A percentile compares a stretch with the other conserved stretches of the same genome.
These are phyloP conservation scores for Monoplex corrugatus DNA, from an alignment of 2,888 invertebrate species.

Conservation along the genomic window DNA sequence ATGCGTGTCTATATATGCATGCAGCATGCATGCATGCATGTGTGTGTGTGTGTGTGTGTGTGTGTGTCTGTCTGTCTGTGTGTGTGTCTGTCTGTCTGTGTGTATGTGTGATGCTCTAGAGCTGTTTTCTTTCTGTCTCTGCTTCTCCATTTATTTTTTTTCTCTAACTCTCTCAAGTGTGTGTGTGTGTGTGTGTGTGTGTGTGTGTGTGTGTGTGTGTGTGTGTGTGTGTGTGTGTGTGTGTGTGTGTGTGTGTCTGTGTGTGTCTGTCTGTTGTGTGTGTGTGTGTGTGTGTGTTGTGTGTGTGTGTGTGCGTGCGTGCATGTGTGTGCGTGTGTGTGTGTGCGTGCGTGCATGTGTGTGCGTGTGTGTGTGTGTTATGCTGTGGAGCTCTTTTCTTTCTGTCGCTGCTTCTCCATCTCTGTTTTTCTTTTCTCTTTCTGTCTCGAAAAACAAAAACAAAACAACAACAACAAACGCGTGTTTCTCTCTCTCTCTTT, in stretches of 20 bases:
- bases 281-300: no score
- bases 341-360: background rate
- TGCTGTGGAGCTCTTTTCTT: no score
- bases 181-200: background rate
- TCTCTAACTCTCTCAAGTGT: no score
- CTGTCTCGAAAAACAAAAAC: no score
- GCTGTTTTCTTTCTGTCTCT: no score
- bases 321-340: conserved; percentile 3
- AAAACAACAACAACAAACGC: no score
- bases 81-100: background rate
- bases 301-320: conserved; percentile 7
- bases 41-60: background rate
- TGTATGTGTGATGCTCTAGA: no score
- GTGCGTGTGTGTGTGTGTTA: background rate
- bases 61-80: conserved; percentile 14
- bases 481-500: background rate
- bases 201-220: background rate
- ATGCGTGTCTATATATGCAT: background rate
- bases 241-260: background rate
- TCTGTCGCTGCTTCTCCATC: no score
- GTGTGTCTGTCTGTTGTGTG: background rate
- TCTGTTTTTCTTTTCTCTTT: no score
- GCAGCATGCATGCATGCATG: background rate
- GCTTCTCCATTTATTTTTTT: no score
- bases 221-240: background rate